Percentiles rank a stretch among this genome's conserved stretches.
phyloP scores from a whole-genome alignment of 2,797 vertebrate species.

The Hybognathus amarus region DNA sequence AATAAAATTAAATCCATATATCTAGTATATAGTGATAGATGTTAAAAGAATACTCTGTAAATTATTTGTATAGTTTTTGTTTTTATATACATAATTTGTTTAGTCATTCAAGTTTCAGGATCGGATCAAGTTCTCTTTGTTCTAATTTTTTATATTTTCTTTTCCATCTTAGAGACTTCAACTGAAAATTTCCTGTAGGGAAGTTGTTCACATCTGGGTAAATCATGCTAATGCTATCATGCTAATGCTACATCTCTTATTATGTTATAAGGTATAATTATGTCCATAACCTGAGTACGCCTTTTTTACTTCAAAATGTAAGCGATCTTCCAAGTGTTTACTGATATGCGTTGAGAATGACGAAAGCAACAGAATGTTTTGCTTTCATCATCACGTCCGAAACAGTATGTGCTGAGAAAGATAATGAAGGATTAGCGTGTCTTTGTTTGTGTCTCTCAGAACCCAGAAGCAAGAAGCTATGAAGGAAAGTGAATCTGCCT shows the following conservation, averaged over 20 bases:
- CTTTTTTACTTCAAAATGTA: neutral
- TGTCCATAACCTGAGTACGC: neutral
- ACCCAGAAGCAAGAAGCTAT: neutral
- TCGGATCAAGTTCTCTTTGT: neutral
- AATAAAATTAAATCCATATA: neutral
- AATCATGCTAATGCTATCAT: neutral
- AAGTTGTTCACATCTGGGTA: neutral
- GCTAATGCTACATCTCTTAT: neutral
- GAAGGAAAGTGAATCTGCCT: conserved; percentile 46
- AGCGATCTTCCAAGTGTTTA: neutral
- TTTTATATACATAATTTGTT: too few species aligned
- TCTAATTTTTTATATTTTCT: neutral
- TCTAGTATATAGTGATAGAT: neutral
- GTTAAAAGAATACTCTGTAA: neutral
- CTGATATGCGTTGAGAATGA: neutral
- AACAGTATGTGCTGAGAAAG: neutral
- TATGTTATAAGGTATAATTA: neutral
- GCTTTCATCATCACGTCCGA: neutral
- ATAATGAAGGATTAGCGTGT: conserved; percentile 24
- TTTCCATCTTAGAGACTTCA: neutral
- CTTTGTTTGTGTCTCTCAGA: conserved; percentile 16
- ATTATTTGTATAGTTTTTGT: too few species aligned
- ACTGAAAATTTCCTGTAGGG: neutral
- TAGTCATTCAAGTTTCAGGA: neutral
- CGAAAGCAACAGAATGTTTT: neutral